Percentiles rank a stretch among this genome's conserved stretches.
Evolutionary conservation across 1,140 invertebrate genomes (phyloP).

Genomic region (Leptopilina boulardi): DNA sequence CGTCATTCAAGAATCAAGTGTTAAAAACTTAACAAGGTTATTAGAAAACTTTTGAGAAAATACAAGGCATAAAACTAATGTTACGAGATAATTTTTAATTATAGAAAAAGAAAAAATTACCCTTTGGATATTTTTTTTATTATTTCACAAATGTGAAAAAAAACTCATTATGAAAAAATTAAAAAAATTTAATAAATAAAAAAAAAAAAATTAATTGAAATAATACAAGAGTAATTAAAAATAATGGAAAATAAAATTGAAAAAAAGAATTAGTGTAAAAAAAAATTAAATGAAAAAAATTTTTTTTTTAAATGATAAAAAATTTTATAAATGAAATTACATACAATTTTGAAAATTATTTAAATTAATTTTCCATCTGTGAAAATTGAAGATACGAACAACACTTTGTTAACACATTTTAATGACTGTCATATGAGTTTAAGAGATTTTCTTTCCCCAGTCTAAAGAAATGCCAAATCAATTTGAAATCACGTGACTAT

Average conservation of each 20-base stretch:
- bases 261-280: not conserved
- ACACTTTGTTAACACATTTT: not conserved
- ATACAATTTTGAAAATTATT: no score
- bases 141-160: no score
- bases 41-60: not conserved
- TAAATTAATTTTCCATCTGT: not conserved
- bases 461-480: not conserved
- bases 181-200: no score
- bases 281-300: not conserved
- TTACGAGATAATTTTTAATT: no score
- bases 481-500: conserved; percentile 30
- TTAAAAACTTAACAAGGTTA: conserved; percentile 11
- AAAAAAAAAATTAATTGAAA: not conserved
- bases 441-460: not conserved
- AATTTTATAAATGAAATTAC: no score
- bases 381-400: not conserved
- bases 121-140: no score
- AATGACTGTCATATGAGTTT: not conserved
- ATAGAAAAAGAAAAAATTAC: no score
- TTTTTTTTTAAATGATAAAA: no score
- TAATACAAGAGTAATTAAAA: not conserved
- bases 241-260: no score
- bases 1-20: not conserved
- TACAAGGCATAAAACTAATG: no score
- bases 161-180: no score